A percentile compares a stretch with the other conserved stretches of the same genome.
Conservation (phyloP, 2,888 invertebrate genomes). For the Agriopis aurantiaria region DNA sequence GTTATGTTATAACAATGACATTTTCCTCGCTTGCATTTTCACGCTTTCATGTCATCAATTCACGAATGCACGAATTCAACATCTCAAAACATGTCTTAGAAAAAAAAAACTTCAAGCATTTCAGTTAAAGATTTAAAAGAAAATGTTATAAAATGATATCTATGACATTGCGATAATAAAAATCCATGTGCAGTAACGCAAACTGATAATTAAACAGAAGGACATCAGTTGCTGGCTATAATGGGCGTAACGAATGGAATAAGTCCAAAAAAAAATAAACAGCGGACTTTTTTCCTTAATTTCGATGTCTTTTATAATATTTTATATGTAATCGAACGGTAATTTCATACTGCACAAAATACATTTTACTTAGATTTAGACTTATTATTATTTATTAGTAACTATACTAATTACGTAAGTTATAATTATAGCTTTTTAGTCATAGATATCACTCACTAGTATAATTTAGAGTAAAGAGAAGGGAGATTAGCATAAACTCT, state of each 20-base stretch:
- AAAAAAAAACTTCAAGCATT: neutral
- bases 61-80: slow-evolving; percentile 38
- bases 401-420: slow-evolving; percentile 22
- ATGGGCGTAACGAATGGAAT: neutral
- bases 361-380: slow-evolving; percentile 8
- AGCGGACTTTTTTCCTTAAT: neutral
- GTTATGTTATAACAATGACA: slow-evolving; percentile 24
- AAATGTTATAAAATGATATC: slow-evolving; percentile 11
- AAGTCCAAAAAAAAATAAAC: neutral
- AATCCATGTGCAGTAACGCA: slow-evolving; percentile 17
- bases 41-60: slow-evolving; percentile 33
- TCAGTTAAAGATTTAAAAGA: neutral
- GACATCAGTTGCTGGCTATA: slow-evolving; percentile 17
- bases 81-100: slow-evolving; percentile 47
- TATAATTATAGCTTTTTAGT: slow-evolving; percentile 2
- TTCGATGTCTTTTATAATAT: neutral
- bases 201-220: slow-evolving; percentile 28
- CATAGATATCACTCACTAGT: slow-evolving; percentile 35
- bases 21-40: slow-evolving; percentile 36
- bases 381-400: slow-evolving; percentile 10
- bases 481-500: slow-evolving; percentile 34
- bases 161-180: slow-evolving; percentile 17
- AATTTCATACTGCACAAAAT: slow-evolving; percentile 6
- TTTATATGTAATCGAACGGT: neutral
- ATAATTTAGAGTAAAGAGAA: slow-evolving; percentile 31